phyloP scores from a whole-genome alignment of 2,888 invertebrate genomes.

The Eurois occulta region DNA sequence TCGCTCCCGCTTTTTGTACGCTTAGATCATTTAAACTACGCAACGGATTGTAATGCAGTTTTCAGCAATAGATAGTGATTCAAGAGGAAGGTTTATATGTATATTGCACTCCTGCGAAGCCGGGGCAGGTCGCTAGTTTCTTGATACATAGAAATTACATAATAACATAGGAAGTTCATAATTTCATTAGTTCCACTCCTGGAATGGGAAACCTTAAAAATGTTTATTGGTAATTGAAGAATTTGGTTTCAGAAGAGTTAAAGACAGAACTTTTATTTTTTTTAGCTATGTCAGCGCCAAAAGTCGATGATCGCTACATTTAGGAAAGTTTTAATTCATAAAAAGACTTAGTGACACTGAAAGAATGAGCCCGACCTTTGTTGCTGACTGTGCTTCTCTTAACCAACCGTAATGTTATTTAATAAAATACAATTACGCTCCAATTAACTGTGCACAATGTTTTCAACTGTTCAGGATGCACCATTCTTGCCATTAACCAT shows the following conservation, averaged over 20 bases:
- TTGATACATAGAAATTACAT: constrained; percentile 1
- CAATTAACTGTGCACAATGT: not conserved
- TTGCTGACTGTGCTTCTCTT: constrained; percentile 1
- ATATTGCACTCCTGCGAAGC: too few species aligned
- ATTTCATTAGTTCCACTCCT: not conserved
- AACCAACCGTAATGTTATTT: constrained; percentile 3
- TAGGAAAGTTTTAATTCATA: not conserved
- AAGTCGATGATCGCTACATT: not conserved
- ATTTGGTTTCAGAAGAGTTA: not conserved
- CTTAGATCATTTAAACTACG: too few species aligned
- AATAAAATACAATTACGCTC: not conserved
- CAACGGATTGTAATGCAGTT: too few species aligned
- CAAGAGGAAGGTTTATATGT: too few species aligned
- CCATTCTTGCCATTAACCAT: constrained; percentile 17
- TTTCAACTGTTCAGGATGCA: not conserved
- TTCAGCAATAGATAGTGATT: too few species aligned
- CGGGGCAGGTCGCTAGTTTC: too few species aligned
- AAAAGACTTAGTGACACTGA: not conserved
- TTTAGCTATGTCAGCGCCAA: not conserved
- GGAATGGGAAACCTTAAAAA: not conserved
- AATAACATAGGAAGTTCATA: not conserved
- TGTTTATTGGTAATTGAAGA: not conserved
- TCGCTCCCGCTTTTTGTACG: too few species aligned
- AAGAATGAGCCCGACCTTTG: not conserved
- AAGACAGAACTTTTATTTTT: not conserved